Evolutionary conservation across 2,797 vertebrate species (phyloP).

Genomic region (Syngnathus acus): DNA sequence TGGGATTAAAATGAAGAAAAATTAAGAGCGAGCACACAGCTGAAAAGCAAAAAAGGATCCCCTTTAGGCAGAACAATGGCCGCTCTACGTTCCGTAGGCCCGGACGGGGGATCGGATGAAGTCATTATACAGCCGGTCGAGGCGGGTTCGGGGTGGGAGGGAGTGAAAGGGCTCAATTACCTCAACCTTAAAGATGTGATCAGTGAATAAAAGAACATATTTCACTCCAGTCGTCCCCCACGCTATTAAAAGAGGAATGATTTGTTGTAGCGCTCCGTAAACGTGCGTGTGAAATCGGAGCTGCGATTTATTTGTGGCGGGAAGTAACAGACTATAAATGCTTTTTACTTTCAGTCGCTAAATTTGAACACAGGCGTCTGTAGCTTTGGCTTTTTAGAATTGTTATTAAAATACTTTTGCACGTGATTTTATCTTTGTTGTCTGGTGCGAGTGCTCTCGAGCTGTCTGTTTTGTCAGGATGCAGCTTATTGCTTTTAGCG

Average conservation of each 20-base stretch:
- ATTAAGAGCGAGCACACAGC: constrained; percentile 86
- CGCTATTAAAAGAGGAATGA: constrained; percentile 89
- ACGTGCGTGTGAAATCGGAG: constrained; percentile 86
- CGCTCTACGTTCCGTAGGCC: constrained; percentile 79
- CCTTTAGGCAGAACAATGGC: constrained; percentile 79
- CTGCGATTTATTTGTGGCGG: constrained; percentile 61
- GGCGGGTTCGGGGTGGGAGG: constrained; percentile 22
- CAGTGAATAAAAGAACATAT: constrained; percentile 96
- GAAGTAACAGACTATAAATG: neutral
- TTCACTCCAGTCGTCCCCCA: constrained; percentile 89
- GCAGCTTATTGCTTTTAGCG: neutral
- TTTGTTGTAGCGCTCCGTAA: constrained; percentile 72
- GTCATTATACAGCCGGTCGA: constrained; percentile 97
- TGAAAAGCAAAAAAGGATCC: constrained; percentile 79
- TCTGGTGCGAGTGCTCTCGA: neutral
- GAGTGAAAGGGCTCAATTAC: constrained; percentile 92
- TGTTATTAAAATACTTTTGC: neutral
- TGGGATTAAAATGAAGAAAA: constrained; percentile 97
- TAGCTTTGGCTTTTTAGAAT: neutral
- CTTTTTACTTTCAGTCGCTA: neutral
- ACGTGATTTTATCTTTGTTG: neutral
- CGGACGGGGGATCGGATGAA: constrained; percentile 91
- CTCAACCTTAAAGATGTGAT: constrained; percentile 96
- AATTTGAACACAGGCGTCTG: neutral
- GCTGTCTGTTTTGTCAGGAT: neutral